A percentile compares a stretch with the other conserved stretches of the same genome.
Evolutionary conservation across 2,797 vertebrate genomes (phyloP).

Genomic region (Paramormyrops hopkinsi): DNA sequence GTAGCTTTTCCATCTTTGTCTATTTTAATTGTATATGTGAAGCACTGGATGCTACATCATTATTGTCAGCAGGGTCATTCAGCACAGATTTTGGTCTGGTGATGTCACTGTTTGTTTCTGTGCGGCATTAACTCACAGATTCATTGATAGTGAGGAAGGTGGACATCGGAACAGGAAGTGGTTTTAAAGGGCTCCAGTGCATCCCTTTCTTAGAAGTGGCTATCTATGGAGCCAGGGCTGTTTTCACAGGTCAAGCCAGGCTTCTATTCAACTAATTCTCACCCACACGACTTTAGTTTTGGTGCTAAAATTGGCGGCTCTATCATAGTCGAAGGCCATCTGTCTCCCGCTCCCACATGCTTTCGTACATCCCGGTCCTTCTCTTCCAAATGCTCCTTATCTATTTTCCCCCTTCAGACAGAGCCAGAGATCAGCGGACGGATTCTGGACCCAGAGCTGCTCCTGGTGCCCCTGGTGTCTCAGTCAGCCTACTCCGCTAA

Average conservation of each 20-base stretch:
- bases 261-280: neutral
- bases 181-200: neutral
- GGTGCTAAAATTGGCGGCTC: neutral
- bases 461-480: neutral
- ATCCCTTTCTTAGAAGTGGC: neutral
- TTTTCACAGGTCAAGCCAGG: neutral
- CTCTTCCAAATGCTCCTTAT: conserved; percentile 1
- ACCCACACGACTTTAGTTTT: neutral
- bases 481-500: neutral
- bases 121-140: neutral
- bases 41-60: neutral
- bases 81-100: neutral
- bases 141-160: neutral
- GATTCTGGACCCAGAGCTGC: neutral
- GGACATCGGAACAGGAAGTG: neutral
- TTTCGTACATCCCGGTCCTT: neutral
- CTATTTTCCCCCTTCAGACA: neutral
- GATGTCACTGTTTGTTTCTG: neutral
- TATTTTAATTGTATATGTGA: neutral
- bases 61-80: neutral
- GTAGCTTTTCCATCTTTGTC: neutral
- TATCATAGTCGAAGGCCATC: neutral
- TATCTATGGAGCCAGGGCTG: neutral
- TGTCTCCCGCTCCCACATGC: neutral
- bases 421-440: neutral